phyloP scores from a whole-genome alignment of 2,797 vertebrate species.

The Peromyscus nudipes region DNA sequence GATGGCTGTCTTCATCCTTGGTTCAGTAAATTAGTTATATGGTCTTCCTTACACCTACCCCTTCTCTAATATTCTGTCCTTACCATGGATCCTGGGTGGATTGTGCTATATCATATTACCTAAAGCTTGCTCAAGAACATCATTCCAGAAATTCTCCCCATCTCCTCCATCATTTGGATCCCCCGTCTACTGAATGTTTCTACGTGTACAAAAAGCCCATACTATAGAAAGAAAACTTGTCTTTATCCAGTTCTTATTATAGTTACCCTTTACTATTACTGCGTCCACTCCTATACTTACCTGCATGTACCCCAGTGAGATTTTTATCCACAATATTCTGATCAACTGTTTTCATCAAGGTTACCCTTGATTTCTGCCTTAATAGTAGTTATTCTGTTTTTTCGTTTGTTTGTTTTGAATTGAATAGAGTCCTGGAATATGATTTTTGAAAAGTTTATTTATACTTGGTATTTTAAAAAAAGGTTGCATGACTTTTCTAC shows the following conservation, averaged over 20 bases:
- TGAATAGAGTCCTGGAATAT: neutral
- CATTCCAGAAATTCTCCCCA: neutral
- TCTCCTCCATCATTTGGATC: neutral
- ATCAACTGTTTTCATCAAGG: neutral
- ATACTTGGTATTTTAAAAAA: neutral
- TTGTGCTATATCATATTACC: neutral
- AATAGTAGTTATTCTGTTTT: slow-evolving; percentile 7
- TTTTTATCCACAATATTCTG: neutral
- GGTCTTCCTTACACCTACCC: neutral
- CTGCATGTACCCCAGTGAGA: neutral
- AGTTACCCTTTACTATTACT: slow-evolving; percentile 1
- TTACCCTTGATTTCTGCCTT: slow-evolving; percentile 13
- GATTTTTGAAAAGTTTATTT: slow-evolving; percentile 6
- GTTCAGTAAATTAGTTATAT: neutral
- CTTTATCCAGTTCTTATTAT: neutral
- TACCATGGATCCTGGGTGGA: neutral
- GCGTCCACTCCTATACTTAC: neutral
- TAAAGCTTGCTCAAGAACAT: neutral
- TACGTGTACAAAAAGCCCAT: neutral
- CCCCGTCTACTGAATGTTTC: neutral
- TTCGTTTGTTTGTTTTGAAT: slow-evolving; percentile 6
- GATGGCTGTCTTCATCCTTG: neutral
- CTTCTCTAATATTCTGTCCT: neutral
- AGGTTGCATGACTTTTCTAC: neutral
- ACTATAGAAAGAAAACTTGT: neutral